Percentiles rank a stretch among this genome's conserved stretches.
These are phyloP conservation scores for Chanos chanos DNA, from an alignment of 2,797 vertebrate species.

Conservation along the genomic window DNA sequence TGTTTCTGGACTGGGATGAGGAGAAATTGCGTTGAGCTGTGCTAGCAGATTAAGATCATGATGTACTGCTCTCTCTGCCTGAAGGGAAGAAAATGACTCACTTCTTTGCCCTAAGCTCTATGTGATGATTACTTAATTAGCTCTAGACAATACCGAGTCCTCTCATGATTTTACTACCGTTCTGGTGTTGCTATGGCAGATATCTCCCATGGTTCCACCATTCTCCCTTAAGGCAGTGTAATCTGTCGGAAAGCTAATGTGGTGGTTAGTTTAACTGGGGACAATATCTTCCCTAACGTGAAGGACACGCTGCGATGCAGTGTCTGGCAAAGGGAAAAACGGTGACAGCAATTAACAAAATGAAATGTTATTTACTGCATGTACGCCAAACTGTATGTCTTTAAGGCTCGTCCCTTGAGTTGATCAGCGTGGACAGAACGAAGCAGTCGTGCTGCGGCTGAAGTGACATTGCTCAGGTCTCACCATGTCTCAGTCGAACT, in stretches of 20 bases:
- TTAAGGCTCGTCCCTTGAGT: no score
- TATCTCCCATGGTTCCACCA: neutral
- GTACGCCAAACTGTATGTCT: no score
- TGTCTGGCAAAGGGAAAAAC: no score
- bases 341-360: no score
- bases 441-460: slow-evolving; percentile 7
- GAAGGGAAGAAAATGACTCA: neutral
- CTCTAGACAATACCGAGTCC: neutral
- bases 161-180: neutral
- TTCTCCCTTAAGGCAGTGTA: neutral
- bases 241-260: no score
- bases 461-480: slow-evolving; percentile 5
- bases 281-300: no score
- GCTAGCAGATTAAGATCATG: neutral
- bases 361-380: no score
- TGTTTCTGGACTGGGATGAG: no score
- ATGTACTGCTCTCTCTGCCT: neutral
- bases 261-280: no score
- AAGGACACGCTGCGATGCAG: no score
- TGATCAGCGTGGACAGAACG: neutral
- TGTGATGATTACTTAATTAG: neutral
- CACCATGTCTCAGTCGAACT: slow-evolving; percentile 28
- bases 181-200: neutral
- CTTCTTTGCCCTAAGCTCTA: neutral
- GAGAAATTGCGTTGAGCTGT: no score